Base-by-base conservation (phyloP, 1,140 invertebrate genomes). In the Homarus americanus region DNA sequence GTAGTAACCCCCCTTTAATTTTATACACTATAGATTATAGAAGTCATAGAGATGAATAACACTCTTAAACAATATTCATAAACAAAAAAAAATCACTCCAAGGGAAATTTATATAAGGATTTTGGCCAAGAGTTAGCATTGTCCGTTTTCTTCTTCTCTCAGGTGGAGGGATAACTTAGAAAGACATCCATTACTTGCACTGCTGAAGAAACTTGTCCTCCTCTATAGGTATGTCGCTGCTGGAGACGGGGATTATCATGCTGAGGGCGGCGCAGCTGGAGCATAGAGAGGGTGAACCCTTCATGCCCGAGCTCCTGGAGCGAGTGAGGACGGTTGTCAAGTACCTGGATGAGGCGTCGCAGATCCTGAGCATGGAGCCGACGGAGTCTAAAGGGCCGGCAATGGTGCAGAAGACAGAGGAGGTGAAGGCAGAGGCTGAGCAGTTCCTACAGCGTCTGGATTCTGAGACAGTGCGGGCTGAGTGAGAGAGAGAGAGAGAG, bases 351-450 rank as follows among this genome's bases (percentile, higher is more conserved):
- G 82, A 84, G 82, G 63, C 82, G 20, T 28, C 2, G 41, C 15
- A 69, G 36, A 84, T 84, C 34, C 63, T 84, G 82, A 72, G 58
- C 3, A 24, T 84, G 7, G 82, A 84, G 82, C 82, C 82, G 20
- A 1, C 17, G n/a, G 36, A 20, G 1, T 28, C 34, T 0, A 24
- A 17, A 2, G n/a, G 34, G 17, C 82, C 38, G 40, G 63, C 20
- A 66, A 12, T 72, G n/a, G 82, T 41, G 66, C 12, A 84, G 28
- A 82, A 53, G 28, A 53, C 79, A 34, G 20, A 34, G 32, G 49
- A 41, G 41, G 24, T 36, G 79, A 82, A 36, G n/a, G 44, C 20
- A 17, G 79, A 82, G 28, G 79, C 34, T 0, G 10, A 34, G 15
- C 28, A 82, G 53, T 38, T 82, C 1, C 53, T 82, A 32, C n/a